These are phyloP conservation scores for Mythimna pallens DNA, from an alignment of 2,888 invertebrate species.

Conservation along the genomic window DNA sequence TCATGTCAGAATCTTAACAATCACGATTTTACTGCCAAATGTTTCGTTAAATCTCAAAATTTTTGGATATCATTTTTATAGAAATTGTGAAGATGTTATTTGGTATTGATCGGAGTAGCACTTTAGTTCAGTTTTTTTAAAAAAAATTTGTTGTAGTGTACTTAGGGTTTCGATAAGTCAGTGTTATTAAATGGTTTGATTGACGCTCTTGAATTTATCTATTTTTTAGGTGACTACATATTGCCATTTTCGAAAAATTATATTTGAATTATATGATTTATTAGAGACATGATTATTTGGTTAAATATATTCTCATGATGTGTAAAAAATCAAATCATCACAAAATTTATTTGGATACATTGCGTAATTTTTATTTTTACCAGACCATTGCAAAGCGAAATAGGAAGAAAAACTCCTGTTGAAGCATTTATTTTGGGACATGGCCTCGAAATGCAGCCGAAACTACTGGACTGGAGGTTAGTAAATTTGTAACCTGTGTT, in stretches of 20 bases:
- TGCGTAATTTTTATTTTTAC: constrained; percentile 22
- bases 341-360: not conserved
- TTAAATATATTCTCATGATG: too few relatives aligned
- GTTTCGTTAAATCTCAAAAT: constrained; percentile 7
- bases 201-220: not conserved
- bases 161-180: not conserved
- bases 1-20: constrained; percentile 46
- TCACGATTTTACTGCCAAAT: constrained; percentile 42
- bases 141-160: not conserved
- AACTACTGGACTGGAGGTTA: not conserved
- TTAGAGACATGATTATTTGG: too few relatives aligned
- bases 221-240: not conserved
- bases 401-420: constrained; percentile 12
- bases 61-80: not conserved
- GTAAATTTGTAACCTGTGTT: not conserved
- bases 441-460: constrained; percentile 22
- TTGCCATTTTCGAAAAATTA: not conserved
- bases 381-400: constrained; percentile 41
- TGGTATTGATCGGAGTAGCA: too few relatives aligned
- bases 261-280: not conserved
- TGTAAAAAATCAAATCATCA: not conserved
- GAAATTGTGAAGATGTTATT: not conserved
- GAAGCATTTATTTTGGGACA: constrained; percentile 26
- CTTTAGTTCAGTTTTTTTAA: too few relatives aligned
- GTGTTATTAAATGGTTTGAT: not conserved